Percentiles rank a stretch among this genome's conserved stretches.
Evolutionary conservation across 2,888 invertebrate genomes (phyloP).

Genomic region (Taenaris catops): DNA sequence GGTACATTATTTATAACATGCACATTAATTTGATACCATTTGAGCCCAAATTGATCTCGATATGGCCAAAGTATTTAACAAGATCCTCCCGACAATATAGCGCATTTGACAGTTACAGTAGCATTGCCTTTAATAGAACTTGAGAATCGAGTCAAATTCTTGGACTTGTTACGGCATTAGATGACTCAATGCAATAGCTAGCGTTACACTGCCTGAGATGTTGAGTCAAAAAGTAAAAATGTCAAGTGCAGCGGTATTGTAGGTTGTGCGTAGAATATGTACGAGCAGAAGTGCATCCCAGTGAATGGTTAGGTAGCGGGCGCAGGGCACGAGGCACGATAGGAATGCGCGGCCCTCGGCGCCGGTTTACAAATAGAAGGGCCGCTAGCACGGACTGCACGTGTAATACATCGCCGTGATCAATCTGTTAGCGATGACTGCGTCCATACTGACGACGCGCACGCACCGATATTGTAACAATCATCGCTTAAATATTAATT

Average conservation of each 20-base stretch:
- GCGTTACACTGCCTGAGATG: conserved; percentile 45
- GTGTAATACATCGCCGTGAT: conserved; percentile 72
- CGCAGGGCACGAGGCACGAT: conserved; percentile 59
- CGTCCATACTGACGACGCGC: conserved; percentile 33
- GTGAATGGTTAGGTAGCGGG: conserved; percentile 40
- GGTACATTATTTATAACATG: no score
- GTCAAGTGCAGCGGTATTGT: conserved; percentile 41
- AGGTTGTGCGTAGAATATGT: conserved; percentile 27
- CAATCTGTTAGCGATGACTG: conserved; percentile 67
- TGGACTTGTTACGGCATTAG: conserved; percentile 23
- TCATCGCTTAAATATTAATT: conserved; percentile 9
- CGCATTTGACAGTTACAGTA: conserved; percentile 51
- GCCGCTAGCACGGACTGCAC: conserved; percentile 69
- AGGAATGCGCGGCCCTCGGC: conserved; percentile 75
- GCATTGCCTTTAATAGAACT: conserved; percentile 45
- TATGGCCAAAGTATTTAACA: conserved; percentile 39
- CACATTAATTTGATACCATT: no score
- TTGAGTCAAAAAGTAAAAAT: conserved; percentile 30
- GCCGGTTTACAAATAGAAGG: conserved; percentile 79
- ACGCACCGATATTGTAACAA: conserved; percentile 12
- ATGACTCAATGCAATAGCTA: conserved; percentile 20
- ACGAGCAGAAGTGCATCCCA: conserved; percentile 35
- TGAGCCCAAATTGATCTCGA: conserved; percentile 16
- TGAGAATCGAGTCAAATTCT: conserved; percentile 34
- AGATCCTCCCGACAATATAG: conserved; percentile 45